A percentile compares a stretch with the other conserved stretches of the same genome.
Evolutionary conservation across 2,888 invertebrate species (phyloP).

Genomic region (Drosophila mettleri): DNA sequence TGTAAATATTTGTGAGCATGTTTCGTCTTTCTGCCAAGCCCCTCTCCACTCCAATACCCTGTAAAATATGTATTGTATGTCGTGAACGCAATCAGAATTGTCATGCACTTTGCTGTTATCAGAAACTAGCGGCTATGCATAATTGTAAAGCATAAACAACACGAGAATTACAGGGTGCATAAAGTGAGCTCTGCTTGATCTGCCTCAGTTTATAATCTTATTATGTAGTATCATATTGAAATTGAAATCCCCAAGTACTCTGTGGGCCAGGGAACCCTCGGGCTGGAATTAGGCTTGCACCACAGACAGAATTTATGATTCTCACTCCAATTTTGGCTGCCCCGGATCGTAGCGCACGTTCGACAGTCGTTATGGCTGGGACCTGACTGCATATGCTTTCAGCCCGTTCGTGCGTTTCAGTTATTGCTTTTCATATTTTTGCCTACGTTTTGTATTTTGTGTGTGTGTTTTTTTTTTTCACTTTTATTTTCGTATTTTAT

Average conservation of each 20-base stretch:
- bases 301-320: neutral
- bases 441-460: conserved; percentile 54
- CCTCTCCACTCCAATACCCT: conserved; percentile 2
- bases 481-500: conserved; percentile 12
- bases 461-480: conserved; percentile 46
- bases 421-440: conserved; percentile 78
- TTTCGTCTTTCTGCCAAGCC: too few relatives aligned
- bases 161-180: neutral
- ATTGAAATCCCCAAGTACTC: neutral
- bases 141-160: conserved; percentile 6
- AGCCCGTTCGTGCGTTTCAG: conserved; percentile 47
- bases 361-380: conserved; percentile 11
- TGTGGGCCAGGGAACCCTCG: neutral
- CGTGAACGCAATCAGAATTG: neutral
- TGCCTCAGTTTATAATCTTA: conserved; percentile 1
- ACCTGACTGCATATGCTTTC: conserved; percentile 24
- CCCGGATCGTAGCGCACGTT: conserved; percentile 32
- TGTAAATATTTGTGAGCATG: neutral
- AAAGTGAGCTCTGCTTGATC: conserved; percentile 2
- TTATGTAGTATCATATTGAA: neutral
- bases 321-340: neutral
- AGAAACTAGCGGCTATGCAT: neutral
- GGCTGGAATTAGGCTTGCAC: neutral
- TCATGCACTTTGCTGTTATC: neutral
- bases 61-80: neutral